Percentiles rank a stretch among this genome's conserved stretches.
phyloP scores from a whole-genome alignment of 92 coral and sea anemone species.

The Siderastrea radians region DNA sequence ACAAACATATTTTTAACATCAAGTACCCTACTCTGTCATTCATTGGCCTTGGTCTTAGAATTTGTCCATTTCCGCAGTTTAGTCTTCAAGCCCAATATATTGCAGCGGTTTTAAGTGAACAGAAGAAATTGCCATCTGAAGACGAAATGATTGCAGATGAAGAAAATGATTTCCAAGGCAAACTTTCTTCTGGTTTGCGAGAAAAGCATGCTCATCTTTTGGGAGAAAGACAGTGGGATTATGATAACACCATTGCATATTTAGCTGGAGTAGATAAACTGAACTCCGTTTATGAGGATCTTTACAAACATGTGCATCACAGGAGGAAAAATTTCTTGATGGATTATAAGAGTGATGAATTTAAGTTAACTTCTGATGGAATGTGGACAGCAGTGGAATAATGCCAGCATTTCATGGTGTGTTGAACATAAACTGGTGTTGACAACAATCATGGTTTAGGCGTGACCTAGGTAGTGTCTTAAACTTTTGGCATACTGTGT shows the following conservation, averaged over 20 bases:
- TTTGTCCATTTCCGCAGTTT: constrained; percentile 88
- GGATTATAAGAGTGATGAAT: constrained; percentile 63
- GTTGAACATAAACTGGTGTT: background rate
- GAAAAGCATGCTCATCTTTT: constrained; percentile 77
- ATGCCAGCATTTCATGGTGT: background rate
- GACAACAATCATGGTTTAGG: background rate
- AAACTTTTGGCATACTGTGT: too few species aligned
- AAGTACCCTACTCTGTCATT: constrained; percentile 77
- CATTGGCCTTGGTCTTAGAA: constrained; percentile 75
- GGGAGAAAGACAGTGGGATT: constrained; percentile 76
- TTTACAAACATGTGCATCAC: constrained; percentile 52
- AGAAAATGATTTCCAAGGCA: constrained; percentile 72
- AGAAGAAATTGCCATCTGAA: constrained; percentile 64
- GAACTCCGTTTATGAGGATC: constrained; percentile 41
- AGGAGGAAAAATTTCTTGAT: constrained; percentile 46
- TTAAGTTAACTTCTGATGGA: constrained; percentile 43
- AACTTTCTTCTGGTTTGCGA: constrained; percentile 60
- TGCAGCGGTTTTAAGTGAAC: constrained; percentile 73
- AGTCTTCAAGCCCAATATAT: constrained; percentile 78
- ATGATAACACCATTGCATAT: constrained; percentile 67
- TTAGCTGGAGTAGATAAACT: constrained; percentile 74
- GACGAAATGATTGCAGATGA: constrained; percentile 81
- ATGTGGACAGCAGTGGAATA: constrained; percentile 9
- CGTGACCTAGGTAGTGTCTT: too few species aligned
- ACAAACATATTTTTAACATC: constrained; percentile 85